Evolutionary conservation across 2,888 invertebrate species (phyloP).

Genomic region (Epinotia nisella): DNA sequence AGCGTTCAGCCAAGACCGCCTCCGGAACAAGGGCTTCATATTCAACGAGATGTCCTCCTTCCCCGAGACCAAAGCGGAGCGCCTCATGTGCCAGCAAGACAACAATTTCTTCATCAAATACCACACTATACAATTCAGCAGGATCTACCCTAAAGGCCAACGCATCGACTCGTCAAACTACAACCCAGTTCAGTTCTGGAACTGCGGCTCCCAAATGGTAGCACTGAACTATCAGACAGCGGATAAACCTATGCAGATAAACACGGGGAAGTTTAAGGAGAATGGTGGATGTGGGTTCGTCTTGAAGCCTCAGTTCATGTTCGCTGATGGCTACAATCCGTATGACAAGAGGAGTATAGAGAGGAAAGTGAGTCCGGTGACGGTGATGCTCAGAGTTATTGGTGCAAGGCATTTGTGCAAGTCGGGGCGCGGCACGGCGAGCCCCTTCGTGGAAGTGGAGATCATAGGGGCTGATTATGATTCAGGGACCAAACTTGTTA

Average conservation of each 20-base stretch:
- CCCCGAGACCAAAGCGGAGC: slow-evolving; percentile 97
- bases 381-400: slow-evolving; percentile 90
- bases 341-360: slow-evolving; percentile 87
- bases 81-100: slow-evolving; percentile 93
- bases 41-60: slow-evolving; percentile 99
- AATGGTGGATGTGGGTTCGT: slow-evolving; percentile 98
- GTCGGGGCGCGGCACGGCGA: slow-evolving; percentile 92
- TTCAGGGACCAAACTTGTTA: slow-evolving; percentile 91
- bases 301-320: slow-evolving; percentile 95
- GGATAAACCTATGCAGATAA: slow-evolving; percentile 98
- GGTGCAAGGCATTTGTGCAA: slow-evolving; percentile 95
- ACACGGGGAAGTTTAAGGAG: slow-evolving; percentile 95
- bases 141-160: slow-evolving; percentile 98
- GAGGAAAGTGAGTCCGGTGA: slow-evolving; percentile 74
- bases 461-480: slow-evolving; percentile 95
- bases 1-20: slow-evolving; percentile 90
- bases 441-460: slow-evolving; percentile 97
- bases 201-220: slow-evolving; percentile 98
- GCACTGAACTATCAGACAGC: slow-evolving; percentile 98
- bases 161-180: slow-evolving; percentile 99
- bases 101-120: slow-evolving; percentile 90
- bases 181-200: slow-evolving; percentile 97
- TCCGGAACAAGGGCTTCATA: slow-evolving; percentile 89
- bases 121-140: slow-evolving; percentile 93
- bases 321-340: slow-evolving; percentile 91